These are phyloP conservation scores for Acanthurus lineatus DNA, from an alignment of 2,797 vertebrate species.

Conservation along the genomic window DNA sequence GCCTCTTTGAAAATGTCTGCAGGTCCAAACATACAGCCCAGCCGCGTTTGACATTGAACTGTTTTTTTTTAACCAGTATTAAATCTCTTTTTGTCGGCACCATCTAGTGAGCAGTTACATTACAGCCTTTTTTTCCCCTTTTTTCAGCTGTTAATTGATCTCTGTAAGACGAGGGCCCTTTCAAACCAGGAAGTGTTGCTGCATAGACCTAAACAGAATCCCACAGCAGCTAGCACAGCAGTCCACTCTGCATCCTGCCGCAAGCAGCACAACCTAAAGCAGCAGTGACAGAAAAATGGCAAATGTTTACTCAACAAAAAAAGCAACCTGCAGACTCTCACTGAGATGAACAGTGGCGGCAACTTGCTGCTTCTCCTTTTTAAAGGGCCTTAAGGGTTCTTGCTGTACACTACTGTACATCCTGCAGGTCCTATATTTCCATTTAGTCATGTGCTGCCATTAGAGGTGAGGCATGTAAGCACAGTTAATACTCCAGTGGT, in stretches of 20 bases:
- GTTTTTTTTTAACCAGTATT: conserved; percentile 3
- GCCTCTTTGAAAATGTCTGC: conserved; percentile 16
- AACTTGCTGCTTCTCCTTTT: conserved; percentile 19
- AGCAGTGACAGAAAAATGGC: conserved; percentile 25
- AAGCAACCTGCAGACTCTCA: conserved; percentile 2
- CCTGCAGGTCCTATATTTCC: conserved; percentile 2
- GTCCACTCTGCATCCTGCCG: conserved; percentile 15
- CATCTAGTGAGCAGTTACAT: not conserved
- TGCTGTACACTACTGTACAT: not conserved
- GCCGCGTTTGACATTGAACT: not conserved
- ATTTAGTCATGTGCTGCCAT: conserved; percentile 1
- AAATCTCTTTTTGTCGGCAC: conserved; percentile 10
- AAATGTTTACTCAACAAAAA: conserved; percentile 16
- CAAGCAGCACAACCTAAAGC: conserved; percentile 26
- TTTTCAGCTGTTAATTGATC: conserved; percentile 35
- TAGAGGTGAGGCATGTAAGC: conserved; percentile 13
- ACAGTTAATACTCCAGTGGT: conserved; percentile 16
- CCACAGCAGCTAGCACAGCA: conserved; percentile 1
- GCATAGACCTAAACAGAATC: conserved; percentile 10
- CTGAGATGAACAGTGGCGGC: conserved; percentile 14
- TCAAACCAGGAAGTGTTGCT: conserved; percentile 20
- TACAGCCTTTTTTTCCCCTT: not conserved
- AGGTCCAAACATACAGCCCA: not conserved
- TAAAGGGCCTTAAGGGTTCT: conserved; percentile 3
- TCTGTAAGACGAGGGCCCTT: not conserved